Evolutionary conservation across 2,113 vertebrate species (phyloP), one percentile per base, ranked within the genome.

Genomic region (Heloderma charlesbogerti): DNA sequence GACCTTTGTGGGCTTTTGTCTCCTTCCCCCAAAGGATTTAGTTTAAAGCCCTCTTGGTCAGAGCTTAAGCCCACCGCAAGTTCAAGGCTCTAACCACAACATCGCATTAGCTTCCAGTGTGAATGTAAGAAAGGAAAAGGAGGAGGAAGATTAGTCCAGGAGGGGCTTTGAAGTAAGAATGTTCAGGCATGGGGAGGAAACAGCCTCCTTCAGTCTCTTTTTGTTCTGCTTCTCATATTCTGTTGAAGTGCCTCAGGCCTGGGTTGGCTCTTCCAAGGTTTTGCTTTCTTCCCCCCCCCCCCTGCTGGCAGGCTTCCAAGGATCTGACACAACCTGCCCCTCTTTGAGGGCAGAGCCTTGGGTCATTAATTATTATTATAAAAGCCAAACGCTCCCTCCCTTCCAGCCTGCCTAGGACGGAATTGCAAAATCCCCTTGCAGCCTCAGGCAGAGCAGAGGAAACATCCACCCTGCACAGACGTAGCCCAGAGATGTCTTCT

Each of bases 341-440:
- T 48, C 71, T 25, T 48, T 10, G 77, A 80, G 87, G 87, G 87
- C 57, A 79, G 87, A 63, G 29, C 75, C 63, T 88, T 88, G 77
- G 77, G 48, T 29, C 51, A 60, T 54, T 13, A 74, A 74, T 74
- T 27, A 57, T 87, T 54, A 57, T 74, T 31, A 88, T 6, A 80
- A 10, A 43, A 80, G 31, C 57, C 34, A 37, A 43, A 45, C 15
- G 48, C 8, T n/a, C 75, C 43, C 72, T 34, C 29, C 43, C 54
- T n/a, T 29, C n/a, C 29, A 12, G 1, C 54, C 69, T 20, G 18
- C 34, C 8, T 29, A 34, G 15, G 57, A 27, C 12, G 18, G 60
- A 51, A 81, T 81, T 90, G 74, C 89, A 79, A 79, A 77, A 86
- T 75, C 71, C 45, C 45, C 16, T 66, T 13, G 2, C 82, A 86